A percentile compares a stretch with the other conserved stretches of the same genome.
phyloP scores from a whole-genome alignment of 2,113 vertebrate genomes.

The Cnemophilus loriae region DNA sequence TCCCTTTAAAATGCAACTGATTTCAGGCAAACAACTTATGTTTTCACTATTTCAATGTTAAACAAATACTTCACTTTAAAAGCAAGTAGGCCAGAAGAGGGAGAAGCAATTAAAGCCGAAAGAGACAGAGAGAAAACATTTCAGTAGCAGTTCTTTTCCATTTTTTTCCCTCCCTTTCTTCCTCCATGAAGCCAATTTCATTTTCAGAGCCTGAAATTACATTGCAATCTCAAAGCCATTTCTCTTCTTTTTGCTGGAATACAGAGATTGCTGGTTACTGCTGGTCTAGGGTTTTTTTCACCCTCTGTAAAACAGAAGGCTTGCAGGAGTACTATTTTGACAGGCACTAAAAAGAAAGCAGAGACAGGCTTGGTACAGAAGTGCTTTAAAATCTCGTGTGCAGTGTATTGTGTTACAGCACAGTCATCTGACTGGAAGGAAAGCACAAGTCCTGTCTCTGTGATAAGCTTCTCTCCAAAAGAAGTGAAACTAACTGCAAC shows the following conservation, averaged over 20 bases:
- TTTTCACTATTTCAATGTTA: background rate
- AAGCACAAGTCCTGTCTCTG: background rate
- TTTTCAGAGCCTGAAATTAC: constrained; percentile 28
- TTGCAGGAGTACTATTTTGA: constrained; percentile 3
- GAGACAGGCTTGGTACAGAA: background rate
- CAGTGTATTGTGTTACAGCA: background rate
- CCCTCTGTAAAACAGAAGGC: background rate
- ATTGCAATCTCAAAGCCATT: background rate
- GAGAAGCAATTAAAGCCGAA: background rate
- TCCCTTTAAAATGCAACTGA: background rate
- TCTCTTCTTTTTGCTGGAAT: background rate
- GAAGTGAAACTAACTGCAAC: background rate
- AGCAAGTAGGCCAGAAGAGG: background rate
- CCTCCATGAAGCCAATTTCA: background rate
- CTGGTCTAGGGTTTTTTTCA: background rate
- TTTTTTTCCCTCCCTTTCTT: background rate
- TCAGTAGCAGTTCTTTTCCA: background rate
- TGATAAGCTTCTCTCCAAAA: background rate
- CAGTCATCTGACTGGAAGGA: background rate
- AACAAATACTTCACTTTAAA: background rate
- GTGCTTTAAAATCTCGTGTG: background rate
- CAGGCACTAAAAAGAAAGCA: background rate
- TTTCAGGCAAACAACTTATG: background rate
- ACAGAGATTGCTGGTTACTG: background rate
- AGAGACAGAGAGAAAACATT: background rate